These are phyloP conservation scores for Trichoplax adhaerens DNA, from an alignment of 37 sponge, comb jelly and placozoan genomes.

Conservation along the genomic window DNA sequence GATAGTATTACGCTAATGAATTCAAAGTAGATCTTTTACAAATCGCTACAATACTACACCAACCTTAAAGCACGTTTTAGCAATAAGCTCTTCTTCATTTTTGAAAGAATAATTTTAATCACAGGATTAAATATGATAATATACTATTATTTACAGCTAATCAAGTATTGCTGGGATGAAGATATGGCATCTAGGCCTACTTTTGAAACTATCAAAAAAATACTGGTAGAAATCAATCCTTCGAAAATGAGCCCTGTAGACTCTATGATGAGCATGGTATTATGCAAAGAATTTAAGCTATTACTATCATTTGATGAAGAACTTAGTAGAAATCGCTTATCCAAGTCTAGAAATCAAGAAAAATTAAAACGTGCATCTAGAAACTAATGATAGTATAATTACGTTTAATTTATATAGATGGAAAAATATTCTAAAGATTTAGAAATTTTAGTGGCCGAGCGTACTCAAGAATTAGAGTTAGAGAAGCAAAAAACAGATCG, in stretches of 20 bases:
- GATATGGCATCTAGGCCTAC: conserved; percentile 29
- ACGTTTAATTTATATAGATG: conserved; percentile 34
- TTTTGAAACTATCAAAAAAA: conserved; percentile 55
- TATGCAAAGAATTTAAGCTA: neutral
- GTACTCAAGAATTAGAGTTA: conserved; percentile 60
- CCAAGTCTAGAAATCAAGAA: neutral
- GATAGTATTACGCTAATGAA: too few relatives aligned
- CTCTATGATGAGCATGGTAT: conserved; percentile 75
- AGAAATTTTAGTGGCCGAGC: conserved; percentile 59
- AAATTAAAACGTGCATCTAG: neutral
- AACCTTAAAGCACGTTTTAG: too few relatives aligned
- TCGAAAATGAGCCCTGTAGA: conserved; percentile 65
- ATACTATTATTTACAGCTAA: conserved; percentile 21
- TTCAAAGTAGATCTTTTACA: too few relatives aligned
- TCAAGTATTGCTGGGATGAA: conserved; percentile 39
- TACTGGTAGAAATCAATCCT: conserved; percentile 38
- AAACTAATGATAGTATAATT: neutral
- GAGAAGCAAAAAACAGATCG: conserved; percentile 63
- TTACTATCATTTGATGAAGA: neutral
- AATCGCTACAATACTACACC: too few relatives aligned
- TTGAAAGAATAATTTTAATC: too few relatives aligned
- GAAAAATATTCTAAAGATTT: conserved; percentile 81
- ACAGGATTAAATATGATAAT: too few relatives aligned
- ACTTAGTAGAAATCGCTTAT: neutral
- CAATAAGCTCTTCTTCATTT: too few relatives aligned